Base-by-base conservation (phyloP, 1,140 invertebrate species). In the Augochlora pura region DNA sequence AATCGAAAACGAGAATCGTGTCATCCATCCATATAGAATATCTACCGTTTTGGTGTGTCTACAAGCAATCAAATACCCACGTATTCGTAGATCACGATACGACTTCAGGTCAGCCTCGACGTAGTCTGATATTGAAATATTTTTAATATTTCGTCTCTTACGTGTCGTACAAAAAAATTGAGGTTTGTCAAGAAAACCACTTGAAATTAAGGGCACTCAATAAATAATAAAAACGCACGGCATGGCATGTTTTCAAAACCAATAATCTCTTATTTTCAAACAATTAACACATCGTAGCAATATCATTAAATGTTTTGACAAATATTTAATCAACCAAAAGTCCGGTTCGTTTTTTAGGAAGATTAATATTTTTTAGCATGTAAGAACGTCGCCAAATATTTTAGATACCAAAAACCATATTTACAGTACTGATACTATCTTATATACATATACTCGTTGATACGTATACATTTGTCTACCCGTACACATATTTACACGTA, bases 171-270 rank as follows among this genome's bases (percentile, higher is more conserved):
- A 46, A 49, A 32, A 46, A 49, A 32, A 3, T 63, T n/a, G 42
- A 63, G 18, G 12, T 8, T n/a, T 32, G 63, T 32, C 25, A 14
- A 39, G 2, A 25, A 66, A 14, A 16, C 52, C 38, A 54, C 16
- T 6, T n/a, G n/a, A 74, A 54, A 74, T 54, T 54, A 57, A 54
- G 38, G 49, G 49, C 16, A 69, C 42, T 32, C 10, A 12, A 46
- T 46, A 46, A 46, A 46, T 46, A 46, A 12, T 46, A 46, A 46
- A 46, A 12, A 46, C 42, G 9, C 42, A 46, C 42, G 42, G 42
- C 10, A 46, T 12, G 2, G 9, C 42, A 46, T 46, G 14, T 46
- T 46, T 14, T 9, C 9, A 46, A 46, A 1, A 2, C 10, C 42
- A 46, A 46, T 10, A 46, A 46, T 46, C 10, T 21, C 39, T 8